Conservation (phyloP, 1,140 invertebrate genomes). For the Copidosoma floridanum region DNA sequence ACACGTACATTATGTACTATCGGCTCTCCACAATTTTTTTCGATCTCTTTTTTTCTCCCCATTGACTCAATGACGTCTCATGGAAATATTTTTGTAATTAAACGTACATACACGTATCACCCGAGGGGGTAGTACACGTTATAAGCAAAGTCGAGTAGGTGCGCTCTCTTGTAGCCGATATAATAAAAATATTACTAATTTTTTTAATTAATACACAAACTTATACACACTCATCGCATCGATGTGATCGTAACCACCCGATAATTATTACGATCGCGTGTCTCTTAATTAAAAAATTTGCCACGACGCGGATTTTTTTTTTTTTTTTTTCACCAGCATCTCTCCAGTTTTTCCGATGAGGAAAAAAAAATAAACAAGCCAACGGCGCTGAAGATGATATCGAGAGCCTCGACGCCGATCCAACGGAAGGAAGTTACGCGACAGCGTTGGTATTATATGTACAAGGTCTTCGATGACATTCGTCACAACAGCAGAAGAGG, state of each 20-base stretch:
- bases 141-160: too few relatives aligned
- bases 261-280: constrained; percentile 11
- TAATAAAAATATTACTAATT: constrained; percentile 15
- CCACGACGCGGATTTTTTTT: not conserved
- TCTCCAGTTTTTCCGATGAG: not conserved
- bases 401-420: constrained; percentile 36
- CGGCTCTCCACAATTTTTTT: too few relatives aligned
- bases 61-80: too few relatives aligned
- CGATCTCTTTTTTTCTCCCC: too few relatives aligned
- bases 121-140: not conserved
- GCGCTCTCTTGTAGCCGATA: too few relatives aligned
- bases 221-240: not conserved
- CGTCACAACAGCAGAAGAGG: too few relatives aligned
- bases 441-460: too few relatives aligned
- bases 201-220: constrained; percentile 6
- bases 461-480: constrained; percentile 46
- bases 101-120: not conserved
- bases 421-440: constrained; percentile 1
- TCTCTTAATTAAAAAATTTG: constrained; percentile 18
- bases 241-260: constrained; percentile 4
- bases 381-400: constrained; percentile 32
- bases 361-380: constrained; percentile 5
- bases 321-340: not conserved
- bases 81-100: constrained; percentile 2
- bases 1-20: too few relatives aligned